Conservation (phyloP, 2,113 vertebrate species). For the Pampusana beccarii region DNA sequence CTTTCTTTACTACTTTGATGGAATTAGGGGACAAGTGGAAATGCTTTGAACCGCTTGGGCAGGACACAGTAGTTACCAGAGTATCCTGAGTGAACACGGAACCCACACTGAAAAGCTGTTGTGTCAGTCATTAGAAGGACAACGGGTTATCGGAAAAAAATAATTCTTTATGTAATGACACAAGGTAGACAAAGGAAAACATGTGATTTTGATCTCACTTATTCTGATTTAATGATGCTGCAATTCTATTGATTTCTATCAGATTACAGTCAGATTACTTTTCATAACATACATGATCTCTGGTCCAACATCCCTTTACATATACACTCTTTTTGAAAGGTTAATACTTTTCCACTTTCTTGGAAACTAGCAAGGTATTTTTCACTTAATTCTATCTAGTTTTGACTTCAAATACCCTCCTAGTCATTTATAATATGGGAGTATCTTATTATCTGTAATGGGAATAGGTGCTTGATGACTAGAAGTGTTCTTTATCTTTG, state of each 20-base stretch:
- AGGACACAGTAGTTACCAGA: not conserved
- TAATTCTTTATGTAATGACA: not conserved
- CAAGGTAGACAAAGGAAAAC: not conserved
- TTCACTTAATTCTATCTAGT: not conserved
- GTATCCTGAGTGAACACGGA: not conserved
- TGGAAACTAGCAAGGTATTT: not conserved
- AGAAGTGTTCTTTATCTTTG: not conserved
- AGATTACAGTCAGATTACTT: not conserved
- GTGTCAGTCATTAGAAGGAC: not conserved
- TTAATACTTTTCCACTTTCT: not conserved
- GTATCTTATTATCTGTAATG: conserved; percentile 4
- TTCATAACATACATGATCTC: not conserved
- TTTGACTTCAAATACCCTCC: conserved; percentile 19
- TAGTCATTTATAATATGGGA: not conserved
- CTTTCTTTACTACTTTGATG: not conserved
- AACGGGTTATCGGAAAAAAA: not conserved
- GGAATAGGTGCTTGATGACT: not conserved
- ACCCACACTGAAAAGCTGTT: not conserved
- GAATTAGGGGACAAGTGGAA: not conserved
- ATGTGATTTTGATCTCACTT: not conserved
- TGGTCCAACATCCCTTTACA: not conserved
- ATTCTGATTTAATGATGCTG: not conserved
- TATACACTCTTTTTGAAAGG: not conserved
- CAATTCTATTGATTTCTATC: not conserved
- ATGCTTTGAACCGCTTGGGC: not conserved